Evolutionary conservation across 1,140 invertebrate species (phyloP), one percentile per base, ranked within the genome.

Genomic region (Nymphalis io): DNA sequence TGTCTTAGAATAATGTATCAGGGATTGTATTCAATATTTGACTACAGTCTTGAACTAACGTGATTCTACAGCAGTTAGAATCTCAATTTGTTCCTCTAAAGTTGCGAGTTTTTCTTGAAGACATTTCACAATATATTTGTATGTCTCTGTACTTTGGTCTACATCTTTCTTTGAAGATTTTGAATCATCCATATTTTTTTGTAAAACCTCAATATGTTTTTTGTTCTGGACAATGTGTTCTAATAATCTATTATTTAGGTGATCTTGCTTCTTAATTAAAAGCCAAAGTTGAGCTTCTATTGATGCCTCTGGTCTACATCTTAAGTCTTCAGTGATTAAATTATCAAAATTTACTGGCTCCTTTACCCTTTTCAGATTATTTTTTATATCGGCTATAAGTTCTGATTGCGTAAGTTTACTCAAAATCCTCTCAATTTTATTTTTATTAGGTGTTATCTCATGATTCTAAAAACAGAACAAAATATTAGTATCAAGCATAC

Each of bases 91-190:
- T 73, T 91, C 89, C 65, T 91, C 89, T 51, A 85, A 72, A 20
- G 86, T 89, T n/a, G 87, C 79, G 61, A 89, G 84, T 79, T 91
- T 91, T 72, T 91, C 89, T 75, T 91, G 87, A 16, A 91, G 73
- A 60, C 85, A 85, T 76, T 91, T 91, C 3, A 88, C 77, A 70
- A 89, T 80, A 73, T 89, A 91, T 71, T 88, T 91, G 20, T 89
- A 76, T 20, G 79, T 84, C 33, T 89, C 83, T 38, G 82, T 62
- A 65, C 66, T 81, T 55, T 83, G 80, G 57, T 88, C 82, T 42
- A 82, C 79, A 55, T 87, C 80, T 67, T 80, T 80, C 55, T 80
- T 81, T 20, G 70, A 69, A n/a, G 57, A 55, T 61, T 63, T 82
- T 5, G 62, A 72, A 42, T 83, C 73, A 15, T 85, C 77, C 57